phyloP scores from a whole-genome alignment of 2,797 vertebrate species.

The Eulemur coronatus region DNA sequence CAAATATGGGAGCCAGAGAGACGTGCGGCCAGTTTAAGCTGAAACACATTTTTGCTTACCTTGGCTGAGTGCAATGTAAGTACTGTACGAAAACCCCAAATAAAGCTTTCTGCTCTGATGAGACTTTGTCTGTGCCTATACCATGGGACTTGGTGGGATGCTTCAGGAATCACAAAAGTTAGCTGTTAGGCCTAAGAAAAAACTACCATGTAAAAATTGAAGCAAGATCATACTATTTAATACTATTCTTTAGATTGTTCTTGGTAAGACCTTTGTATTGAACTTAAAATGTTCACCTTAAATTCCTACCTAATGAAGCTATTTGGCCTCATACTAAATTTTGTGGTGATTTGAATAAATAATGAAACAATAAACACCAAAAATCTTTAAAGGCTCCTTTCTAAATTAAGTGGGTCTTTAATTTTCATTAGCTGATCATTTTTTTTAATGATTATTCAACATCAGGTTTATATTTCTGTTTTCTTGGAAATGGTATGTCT shows the following conservation, averaged over 20 bases:
- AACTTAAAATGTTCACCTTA: not conserved
- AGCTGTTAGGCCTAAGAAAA: not conserved
- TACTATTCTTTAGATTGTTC: not conserved
- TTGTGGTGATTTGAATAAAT: constrained; percentile 19
- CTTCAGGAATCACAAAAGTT: not conserved
- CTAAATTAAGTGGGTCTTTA: constrained; percentile 25
- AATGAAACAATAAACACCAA: not conserved
- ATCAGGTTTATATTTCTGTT: not conserved
- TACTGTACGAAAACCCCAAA: not conserved
- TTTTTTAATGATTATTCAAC: not conserved
- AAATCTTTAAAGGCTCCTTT: not conserved
- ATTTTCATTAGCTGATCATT: not conserved
- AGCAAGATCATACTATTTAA: not conserved
- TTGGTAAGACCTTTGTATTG: not conserved
- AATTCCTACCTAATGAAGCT: not conserved
- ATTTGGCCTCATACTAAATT: not conserved
- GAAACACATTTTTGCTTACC: constrained; percentile 38
- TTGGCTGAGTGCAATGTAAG: constrained; percentile 12
- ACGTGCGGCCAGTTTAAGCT: not conserved
- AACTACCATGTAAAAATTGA: not conserved
- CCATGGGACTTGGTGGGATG: not conserved
- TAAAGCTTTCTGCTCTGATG: not conserved
- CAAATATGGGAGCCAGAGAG: not conserved
- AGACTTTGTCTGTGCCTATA: not conserved
- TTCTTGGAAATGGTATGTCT: not conserved